Evolutionary conservation across 2,113 vertebrate genomes (phyloP).

Genomic region (Epinephelus cyanopodus): DNA sequence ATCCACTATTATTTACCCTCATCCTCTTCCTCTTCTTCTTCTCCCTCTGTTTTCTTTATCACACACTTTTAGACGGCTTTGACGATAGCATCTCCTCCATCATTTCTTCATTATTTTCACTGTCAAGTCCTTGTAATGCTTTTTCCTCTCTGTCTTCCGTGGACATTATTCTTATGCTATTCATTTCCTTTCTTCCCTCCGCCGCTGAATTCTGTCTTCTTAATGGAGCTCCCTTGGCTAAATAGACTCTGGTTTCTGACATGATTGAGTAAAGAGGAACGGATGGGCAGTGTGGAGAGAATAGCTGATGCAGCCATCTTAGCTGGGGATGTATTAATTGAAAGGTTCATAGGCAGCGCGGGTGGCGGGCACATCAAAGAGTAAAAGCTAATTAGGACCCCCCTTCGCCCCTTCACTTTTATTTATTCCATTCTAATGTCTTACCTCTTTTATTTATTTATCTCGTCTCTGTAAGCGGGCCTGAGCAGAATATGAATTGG

Average conservation of each 20-base stretch:
- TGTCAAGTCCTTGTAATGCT: constrained; percentile 38
- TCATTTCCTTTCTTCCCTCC: constrained; percentile 55
- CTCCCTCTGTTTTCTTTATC: neutral
- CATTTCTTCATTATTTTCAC: constrained; percentile 48
- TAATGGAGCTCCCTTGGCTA: constrained; percentile 78
- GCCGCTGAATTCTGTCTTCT: constrained; percentile 56
- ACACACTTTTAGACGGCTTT: constrained; percentile 3
- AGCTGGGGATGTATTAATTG: constrained; percentile 78
- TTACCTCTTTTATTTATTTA: constrained; percentile 74
- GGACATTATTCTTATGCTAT: constrained; percentile 57
- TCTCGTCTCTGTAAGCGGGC: constrained; percentile 43
- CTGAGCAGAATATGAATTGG: constrained; percentile 74
- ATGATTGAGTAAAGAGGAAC: constrained; percentile 75
- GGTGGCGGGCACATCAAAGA: constrained; percentile 82
- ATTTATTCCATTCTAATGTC: constrained; percentile 78
- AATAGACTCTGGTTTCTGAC: constrained; percentile 74
- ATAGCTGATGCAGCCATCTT: constrained; percentile 81
- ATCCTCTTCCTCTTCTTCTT: neutral
- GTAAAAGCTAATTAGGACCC: constrained; percentile 82
- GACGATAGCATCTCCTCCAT: constrained; percentile 34
- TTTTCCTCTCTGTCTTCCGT: constrained; percentile 35
- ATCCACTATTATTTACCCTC: neutral
- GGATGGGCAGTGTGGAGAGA: constrained; percentile 69
- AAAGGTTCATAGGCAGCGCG: constrained; percentile 78
- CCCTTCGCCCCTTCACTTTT: constrained; percentile 66